Base-by-base conservation (phyloP, 2,113 vertebrate species). In the Hippopotamus amphibius region DNA sequence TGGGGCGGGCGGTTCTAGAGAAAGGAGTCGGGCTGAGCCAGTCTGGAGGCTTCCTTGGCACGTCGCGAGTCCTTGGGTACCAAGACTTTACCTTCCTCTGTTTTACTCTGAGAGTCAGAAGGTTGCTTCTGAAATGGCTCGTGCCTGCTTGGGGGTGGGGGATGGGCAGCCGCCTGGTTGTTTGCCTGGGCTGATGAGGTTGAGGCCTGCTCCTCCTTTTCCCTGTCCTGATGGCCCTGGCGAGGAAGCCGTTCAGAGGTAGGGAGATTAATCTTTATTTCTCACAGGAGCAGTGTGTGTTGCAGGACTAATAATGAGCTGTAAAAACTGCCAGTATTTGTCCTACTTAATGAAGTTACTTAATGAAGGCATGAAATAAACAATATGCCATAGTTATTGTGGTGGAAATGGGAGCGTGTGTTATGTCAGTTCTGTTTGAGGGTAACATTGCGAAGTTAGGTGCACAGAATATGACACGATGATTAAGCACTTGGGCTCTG, bases 61-160 rank as follows among this genome's bases (percentile, higher is more conserved):
- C 5, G 14, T 19, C 1, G 0, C 0, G 46, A n/a, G 41, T 16
- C 50, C 50, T 68, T n/a, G 14, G 4, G 26, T 68, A n/a, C 0
- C 12, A 9, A 19, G 22, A 19, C 21, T 41, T 11, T 37, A 19
- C 53, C 48, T 59, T 46, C 41, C 43, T 37, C 30, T 63, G 2
- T 30, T 82, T 19, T 8, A n/a, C 66, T 79, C 48, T 24, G 65
- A 66, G 41, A 41, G 83, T 55, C 2, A 37, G 57, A 30, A 13
- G 26, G 63, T 24, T 69, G 69, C 94, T 97, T 86, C 79, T 61
- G 43, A 76, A 50, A 24, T 21, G 72, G 24, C 48, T 86, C 33
- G 3, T 26, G n/a, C 57, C 59, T 41, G 12, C 71, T 50, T 57
- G 14, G 82, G 53, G 13, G 28, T 7, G 21, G n/a, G 92, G 94